These are phyloP conservation scores for Platycheirus albimanus DNA, from an alignment of 2,888 invertebrate genomes.

Conservation along the genomic window DNA sequence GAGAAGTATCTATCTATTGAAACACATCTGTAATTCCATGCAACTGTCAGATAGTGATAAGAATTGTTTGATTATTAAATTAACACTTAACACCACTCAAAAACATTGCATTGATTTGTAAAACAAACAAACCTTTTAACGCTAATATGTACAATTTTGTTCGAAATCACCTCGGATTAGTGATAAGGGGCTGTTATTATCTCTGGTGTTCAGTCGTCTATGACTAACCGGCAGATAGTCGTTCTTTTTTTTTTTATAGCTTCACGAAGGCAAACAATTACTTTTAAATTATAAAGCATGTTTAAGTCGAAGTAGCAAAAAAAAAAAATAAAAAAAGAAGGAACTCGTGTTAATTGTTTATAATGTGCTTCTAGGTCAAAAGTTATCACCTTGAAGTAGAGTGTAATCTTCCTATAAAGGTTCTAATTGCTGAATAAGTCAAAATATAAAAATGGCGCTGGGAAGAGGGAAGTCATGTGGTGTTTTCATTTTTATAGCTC, in stretches of 20 bases:
- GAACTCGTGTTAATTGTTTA: constrained; percentile 31
- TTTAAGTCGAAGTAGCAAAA: too few species aligned
- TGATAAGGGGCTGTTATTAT: constrained; percentile 61
- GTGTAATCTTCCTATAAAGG: constrained; percentile 29
- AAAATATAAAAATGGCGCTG: not conserved
- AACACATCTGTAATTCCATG: constrained; percentile 41
- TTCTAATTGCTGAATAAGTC: constrained; percentile 63
- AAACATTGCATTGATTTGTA: constrained; percentile 58
- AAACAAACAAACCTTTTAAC: constrained; percentile 44
- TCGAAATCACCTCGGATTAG: constrained; percentile 57
- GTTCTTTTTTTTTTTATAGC: constrained; percentile 13
- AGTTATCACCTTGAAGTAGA: constrained; percentile 42
- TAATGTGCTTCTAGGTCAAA: constrained; percentile 34
- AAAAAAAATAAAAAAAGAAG: too few species aligned
- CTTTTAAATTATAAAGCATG: constrained; percentile 11
- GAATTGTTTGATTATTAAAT: constrained; percentile 30
- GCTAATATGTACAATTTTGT: constrained; percentile 44
- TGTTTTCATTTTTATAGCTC: constrained; percentile 40
- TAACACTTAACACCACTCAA: constrained; percentile 43
- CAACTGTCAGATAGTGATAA: constrained; percentile 13
- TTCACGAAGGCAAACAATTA: constrained; percentile 11
- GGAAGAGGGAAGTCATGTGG: not conserved
- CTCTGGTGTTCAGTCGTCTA: not conserved
- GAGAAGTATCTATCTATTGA: constrained; percentile 3
- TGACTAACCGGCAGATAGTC: constrained; percentile 40